Percentiles rank a stretch among this genome's conserved stretches.
These are phyloP conservation scores for Cairina moschata DNA, from an alignment of 2,113 vertebrate genomes.

Conservation along the genomic window DNA sequence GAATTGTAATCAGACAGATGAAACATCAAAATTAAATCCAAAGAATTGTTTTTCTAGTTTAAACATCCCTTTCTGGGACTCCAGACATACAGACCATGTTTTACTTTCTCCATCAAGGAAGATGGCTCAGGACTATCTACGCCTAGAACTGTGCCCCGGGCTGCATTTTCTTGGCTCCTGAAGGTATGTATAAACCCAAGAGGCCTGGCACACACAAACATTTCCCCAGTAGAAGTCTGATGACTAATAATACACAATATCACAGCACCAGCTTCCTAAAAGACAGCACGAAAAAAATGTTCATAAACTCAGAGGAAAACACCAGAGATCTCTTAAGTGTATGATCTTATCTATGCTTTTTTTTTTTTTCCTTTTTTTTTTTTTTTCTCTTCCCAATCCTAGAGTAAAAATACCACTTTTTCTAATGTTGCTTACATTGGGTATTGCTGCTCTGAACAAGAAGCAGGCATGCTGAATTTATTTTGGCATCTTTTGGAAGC, in stretches of 20 bases:
- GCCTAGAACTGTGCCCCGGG: not conserved
- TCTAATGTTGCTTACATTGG: not conserved
- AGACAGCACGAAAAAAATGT: not conserved
- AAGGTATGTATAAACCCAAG: not conserved
- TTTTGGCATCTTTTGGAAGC: not conserved
- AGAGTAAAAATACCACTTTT: not conserved
- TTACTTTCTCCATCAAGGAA: not conserved
- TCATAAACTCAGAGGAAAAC: not conserved
- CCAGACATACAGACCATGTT: not conserved
- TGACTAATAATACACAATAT: not conserved
- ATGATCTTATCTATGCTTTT: not conserved
- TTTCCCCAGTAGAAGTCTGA: not conserved
- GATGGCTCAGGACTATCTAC: not conserved
- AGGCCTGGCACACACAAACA: not conserved
- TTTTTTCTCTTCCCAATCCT: not conserved
- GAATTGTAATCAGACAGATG: not conserved
- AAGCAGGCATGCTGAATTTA: not conserved
- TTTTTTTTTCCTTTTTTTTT: not conserved
- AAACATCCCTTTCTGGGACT: not conserved
- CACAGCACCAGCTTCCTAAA: not conserved
- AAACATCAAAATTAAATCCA: not conserved
- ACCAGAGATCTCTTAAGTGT: not conserved
- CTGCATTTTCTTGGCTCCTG: constrained; percentile 10
- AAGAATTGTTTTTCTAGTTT: not conserved
- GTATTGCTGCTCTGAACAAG: not conserved